A percentile compares a stretch with the other conserved stretches of the same genome.
Conservation (phyloP, 2,113 vertebrate genomes). For the Thinocorus orbignyianus region DNA sequence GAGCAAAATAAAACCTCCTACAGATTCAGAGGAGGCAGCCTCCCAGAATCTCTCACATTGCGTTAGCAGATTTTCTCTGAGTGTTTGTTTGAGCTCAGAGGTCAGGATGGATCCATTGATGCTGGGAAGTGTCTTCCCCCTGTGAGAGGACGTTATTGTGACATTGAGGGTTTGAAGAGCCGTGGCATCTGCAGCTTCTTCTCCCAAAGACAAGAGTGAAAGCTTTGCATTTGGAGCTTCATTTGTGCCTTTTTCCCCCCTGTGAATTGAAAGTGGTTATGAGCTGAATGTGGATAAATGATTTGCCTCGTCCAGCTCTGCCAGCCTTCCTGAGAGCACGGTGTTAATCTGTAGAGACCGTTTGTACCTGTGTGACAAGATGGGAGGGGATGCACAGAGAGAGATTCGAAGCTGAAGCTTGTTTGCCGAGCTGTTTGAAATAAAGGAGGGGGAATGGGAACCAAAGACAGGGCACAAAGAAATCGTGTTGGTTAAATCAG, state of each 20-base stretch:
- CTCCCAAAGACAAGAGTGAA: background rate
- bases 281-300: background rate
- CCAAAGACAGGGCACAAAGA: background rate
- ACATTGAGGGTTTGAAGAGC: background rate
- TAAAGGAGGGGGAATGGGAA: background rate
- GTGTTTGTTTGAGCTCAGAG: background rate
- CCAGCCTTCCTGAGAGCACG: background rate
- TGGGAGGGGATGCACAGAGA: background rate
- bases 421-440: background rate
- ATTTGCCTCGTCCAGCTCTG: background rate
- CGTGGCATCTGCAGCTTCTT: background rate
- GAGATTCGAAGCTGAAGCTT: background rate
- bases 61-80: background rate
- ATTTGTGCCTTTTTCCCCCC: background rate
- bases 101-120: background rate
- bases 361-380: background rate
- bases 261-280: background rate
- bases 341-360: background rate
- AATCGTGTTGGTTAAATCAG: background rate
- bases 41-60: background rate
- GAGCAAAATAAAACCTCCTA: conserved; percentile 41
- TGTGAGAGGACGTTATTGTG: background rate
- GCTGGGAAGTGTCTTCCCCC: background rate
- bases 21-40: background rate
- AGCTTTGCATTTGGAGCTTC: background rate